Conservation (phyloP, 2,888 invertebrate genomes). For the Elgonia sp. region DNA sequence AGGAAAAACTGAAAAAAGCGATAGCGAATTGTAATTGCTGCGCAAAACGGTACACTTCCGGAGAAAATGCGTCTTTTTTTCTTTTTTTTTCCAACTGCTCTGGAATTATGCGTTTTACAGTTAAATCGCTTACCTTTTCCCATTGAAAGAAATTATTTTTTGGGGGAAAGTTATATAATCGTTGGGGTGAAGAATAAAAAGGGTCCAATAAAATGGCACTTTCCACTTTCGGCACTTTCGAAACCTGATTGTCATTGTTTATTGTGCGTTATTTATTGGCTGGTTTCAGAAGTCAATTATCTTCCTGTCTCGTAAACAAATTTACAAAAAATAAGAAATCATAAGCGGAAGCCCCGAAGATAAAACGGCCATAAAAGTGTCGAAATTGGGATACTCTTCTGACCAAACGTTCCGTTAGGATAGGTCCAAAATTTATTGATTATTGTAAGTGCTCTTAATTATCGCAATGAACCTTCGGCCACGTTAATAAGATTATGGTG, state of each 20-base stretch:
- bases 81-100: constrained; percentile 1
- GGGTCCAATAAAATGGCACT: constrained; percentile 3
- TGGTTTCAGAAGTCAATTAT: constrained; percentile 25
- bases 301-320: constrained; percentile 1
- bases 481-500: constrained; percentile 42
- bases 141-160: no score
- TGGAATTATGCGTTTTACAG: constrained; percentile 1
- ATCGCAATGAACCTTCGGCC: constrained; percentile 30
- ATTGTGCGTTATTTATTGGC: constrained; percentile 16
- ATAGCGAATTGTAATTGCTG: neutral
- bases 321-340: constrained; percentile 25
- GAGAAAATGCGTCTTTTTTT: neutral
- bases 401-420: constrained; percentile 26
- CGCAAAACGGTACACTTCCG: neutral
- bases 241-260: neutral
- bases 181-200: neutral
- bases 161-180: neutral
- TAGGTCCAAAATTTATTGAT: constrained; percentile 30
- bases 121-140: constrained; percentile 3
- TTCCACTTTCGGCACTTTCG: constrained; percentile 1
- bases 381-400: constrained; percentile 30
- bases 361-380: constrained; percentile 40
- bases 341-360: neutral
- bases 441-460: constrained; percentile 42
- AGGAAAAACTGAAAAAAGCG: constrained; percentile 6